A percentile compares a stretch with the other conserved stretches of the same genome.
Conservation (phyloP, 2,888 invertebrate genomes). For the Dasypolia templi region DNA sequence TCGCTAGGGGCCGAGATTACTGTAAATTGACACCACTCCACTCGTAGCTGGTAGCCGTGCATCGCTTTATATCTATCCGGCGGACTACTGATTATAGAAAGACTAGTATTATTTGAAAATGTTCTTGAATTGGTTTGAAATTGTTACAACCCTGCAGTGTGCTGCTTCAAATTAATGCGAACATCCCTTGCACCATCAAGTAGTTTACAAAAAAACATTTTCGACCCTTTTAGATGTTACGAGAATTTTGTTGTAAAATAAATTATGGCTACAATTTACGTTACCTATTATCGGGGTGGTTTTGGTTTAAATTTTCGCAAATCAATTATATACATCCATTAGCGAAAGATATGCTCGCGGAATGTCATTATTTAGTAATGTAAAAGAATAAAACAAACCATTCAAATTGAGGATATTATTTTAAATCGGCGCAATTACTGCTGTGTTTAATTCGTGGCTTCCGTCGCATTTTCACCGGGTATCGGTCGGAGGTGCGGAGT, state of each 20-base stretch:
- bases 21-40: slow-evolving; percentile 74
- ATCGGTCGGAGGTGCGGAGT: slow-evolving; percentile 73
- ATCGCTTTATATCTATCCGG: slow-evolving; percentile 51
- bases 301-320: background rate
- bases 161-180: background rate
- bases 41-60: slow-evolving; percentile 59
- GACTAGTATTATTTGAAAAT: background rate
- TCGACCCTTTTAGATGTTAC: background rate
- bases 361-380: slow-evolving; percentile 21
- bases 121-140: slow-evolving; percentile 12
- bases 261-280: background rate
- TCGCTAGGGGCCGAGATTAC: slow-evolving; percentile 75
- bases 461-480: slow-evolving; percentile 63
- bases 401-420: slow-evolving; percentile 53
- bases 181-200: background rate
- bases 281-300: background rate
- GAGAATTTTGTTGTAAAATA: background rate
- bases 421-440: slow-evolving; percentile 54
- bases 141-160: background rate
- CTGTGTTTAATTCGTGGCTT: slow-evolving; percentile 63
- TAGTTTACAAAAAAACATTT: background rate
- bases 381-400: slow-evolving; percentile 18
- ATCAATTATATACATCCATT: background rate
- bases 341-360: background rate
- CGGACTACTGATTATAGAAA: background rate